A percentile compares a stretch with the other conserved stretches of the same genome.
phyloP scores from a whole-genome alignment of 2,797 vertebrate genomes.

The Lepilemur septentrionalis region DNA sequence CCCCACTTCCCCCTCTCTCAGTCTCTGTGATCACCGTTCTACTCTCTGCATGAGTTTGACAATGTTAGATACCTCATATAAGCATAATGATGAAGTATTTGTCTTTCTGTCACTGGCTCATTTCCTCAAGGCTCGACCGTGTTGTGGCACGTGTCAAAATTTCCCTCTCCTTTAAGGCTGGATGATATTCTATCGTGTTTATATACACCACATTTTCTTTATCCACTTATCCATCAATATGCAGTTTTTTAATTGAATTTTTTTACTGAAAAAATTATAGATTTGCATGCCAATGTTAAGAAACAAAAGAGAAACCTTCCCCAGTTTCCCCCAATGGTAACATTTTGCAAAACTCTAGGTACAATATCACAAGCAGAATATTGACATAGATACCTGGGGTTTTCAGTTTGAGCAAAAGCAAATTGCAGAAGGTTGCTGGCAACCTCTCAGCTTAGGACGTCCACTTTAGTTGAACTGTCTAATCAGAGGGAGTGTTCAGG shows the following conservation, averaged over 20 bases:
- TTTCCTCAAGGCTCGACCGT: background rate
- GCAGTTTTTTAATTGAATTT: background rate
- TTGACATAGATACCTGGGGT: background rate
- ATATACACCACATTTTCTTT: background rate
- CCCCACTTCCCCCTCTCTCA: background rate
- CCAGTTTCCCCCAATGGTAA: background rate
- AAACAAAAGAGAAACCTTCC: background rate
- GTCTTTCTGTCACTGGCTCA: background rate
- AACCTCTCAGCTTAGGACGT: background rate
- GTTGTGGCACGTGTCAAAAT: background rate
- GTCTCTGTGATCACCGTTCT: no score
- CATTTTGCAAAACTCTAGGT: background rate
- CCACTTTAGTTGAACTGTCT: background rate
- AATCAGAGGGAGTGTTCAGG: background rate
- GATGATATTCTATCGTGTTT: background rate
- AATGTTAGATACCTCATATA: background rate
- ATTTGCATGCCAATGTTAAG: background rate
- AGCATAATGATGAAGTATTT: background rate
- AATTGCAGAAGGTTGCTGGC: background rate
- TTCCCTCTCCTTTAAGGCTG: background rate
- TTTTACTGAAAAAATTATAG: background rate
- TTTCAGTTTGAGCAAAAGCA: conserved; percentile 18
- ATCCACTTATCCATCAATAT: background rate
- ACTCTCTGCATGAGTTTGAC: background rate
- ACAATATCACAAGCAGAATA: background rate